phyloP scores from a whole-genome alignment of 1,140 invertebrate species.

The Colletes latitarsis region DNA sequence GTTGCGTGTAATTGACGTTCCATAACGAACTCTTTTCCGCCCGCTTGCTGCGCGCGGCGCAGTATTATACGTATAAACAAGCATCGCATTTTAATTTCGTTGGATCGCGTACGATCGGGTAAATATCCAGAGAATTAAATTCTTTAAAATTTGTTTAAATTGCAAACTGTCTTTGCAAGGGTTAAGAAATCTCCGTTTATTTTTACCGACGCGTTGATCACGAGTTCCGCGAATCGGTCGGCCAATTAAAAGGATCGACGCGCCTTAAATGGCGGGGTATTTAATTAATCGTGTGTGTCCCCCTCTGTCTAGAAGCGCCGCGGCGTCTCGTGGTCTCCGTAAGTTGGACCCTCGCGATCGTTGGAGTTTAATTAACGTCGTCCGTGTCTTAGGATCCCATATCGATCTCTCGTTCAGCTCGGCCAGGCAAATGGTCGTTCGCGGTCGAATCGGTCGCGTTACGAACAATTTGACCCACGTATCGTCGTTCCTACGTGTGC shows the following conservation, averaged over 20 bases:
- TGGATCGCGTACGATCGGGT: neutral
- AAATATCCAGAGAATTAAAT: too few species aligned
- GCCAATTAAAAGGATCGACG: constrained; percentile 23
- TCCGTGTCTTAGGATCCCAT: neutral
- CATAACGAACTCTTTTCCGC: constrained; percentile 12
- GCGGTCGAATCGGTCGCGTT: neutral
- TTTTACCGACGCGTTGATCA: neutral
- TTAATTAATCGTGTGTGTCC: constrained; percentile 21
- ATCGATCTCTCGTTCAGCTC: neutral
- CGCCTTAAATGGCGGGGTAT: constrained; percentile 24
- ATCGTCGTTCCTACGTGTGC: neutral
- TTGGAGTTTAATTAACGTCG: constrained; percentile 9
- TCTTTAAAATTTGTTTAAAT: too few species aligned
- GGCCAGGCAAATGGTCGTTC: neutral
- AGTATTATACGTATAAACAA: neutral
- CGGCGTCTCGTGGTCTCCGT: neutral
- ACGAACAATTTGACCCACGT: neutral
- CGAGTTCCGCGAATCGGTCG: neutral
- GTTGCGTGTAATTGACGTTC: constrained; percentile 20
- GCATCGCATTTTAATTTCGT: neutral
- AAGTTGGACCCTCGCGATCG: neutral
- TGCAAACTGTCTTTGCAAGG: too few species aligned
- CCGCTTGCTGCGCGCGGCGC: too few species aligned
- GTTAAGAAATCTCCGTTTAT: neutral
- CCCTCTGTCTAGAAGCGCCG: neutral